Percentiles rank a stretch among this genome's conserved stretches.
phyloP scores from a whole-genome alignment of 2,888 invertebrate genomes.

The Dolomedes plantarius region DNA sequence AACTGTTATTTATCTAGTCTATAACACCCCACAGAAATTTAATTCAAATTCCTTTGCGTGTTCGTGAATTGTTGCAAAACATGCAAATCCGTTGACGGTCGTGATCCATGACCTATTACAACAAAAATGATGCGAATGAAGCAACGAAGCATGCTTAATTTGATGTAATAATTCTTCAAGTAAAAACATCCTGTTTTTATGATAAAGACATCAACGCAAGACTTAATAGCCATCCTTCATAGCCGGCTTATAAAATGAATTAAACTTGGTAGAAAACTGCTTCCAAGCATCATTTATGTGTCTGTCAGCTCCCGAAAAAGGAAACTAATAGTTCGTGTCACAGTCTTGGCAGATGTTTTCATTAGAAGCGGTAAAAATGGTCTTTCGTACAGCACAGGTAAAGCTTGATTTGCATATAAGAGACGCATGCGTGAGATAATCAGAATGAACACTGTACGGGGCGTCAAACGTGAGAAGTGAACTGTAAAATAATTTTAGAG shows the following conservation, averaged over 20 bases:
- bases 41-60: neutral
- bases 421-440: neutral
- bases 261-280: slow-evolving; percentile 22
- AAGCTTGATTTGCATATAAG: neutral
- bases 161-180: slow-evolving; percentile 18
- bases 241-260: slow-evolving; percentile 32
- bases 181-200: slow-evolving; percentile 42
- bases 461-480: neutral
- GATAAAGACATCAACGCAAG: slow-evolving; percentile 40
- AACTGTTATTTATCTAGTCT: neutral
- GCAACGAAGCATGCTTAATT: slow-evolving; percentile 30
- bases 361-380: slow-evolving; percentile 38
- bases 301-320: slow-evolving; percentile 43
- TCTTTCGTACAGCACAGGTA: neutral
- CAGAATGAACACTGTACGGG: neutral
- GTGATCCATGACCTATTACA: neutral
- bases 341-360: slow-evolving; percentile 45
- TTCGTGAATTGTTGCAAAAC: neutral
- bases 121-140: neutral
- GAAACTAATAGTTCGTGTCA: slow-evolving; percentile 30
- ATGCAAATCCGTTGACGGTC: neutral
- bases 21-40: neutral
- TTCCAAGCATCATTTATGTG: slow-evolving; percentile 44
- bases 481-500: slow-evolving; percentile 4
- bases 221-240: slow-evolving; percentile 31